These are phyloP conservation scores for Caenorhabditis zanzibari DNA, from an alignment of 2,888 invertebrate species.

Conservation along the genomic window DNA sequence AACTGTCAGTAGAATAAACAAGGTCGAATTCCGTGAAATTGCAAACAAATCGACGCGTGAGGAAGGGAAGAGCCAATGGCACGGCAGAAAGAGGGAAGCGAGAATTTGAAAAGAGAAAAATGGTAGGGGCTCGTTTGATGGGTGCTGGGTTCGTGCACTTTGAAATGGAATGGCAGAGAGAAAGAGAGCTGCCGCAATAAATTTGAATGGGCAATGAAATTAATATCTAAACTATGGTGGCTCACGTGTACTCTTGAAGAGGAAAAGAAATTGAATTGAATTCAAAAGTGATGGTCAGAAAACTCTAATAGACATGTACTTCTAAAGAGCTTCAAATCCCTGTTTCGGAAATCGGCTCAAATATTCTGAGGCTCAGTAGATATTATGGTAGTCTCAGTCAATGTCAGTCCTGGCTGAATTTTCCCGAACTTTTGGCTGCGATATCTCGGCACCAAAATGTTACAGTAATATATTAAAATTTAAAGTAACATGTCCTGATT, in stretches of 20 bases:
- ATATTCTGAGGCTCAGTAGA: too few species aligned
- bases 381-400: too few species aligned
- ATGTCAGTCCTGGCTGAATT: too few species aligned
- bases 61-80: conserved; percentile 11
- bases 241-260: conserved; percentile 4
- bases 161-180: not conserved
- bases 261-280: not conserved
- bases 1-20: conserved; percentile 65
- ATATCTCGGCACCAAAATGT: too few species aligned
- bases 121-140: conserved; percentile 2
- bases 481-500: too few species aligned
- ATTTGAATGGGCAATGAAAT: conserved; percentile 19
- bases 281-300: not conserved
- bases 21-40: conserved; percentile 57
- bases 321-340: too few species aligned
- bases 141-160: conserved; percentile 24
- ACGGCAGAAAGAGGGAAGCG: conserved; percentile 1
- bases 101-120: conserved; percentile 13
- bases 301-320: not conserved
- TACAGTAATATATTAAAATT: too few species aligned
- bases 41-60: conserved; percentile 58
- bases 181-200: not conserved
- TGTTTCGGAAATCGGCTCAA: not conserved
- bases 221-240: not conserved
- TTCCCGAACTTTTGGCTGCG: too few species aligned